phyloP scores from a whole-genome alignment of 2,888 invertebrate species.

The Clivina fossor region DNA sequence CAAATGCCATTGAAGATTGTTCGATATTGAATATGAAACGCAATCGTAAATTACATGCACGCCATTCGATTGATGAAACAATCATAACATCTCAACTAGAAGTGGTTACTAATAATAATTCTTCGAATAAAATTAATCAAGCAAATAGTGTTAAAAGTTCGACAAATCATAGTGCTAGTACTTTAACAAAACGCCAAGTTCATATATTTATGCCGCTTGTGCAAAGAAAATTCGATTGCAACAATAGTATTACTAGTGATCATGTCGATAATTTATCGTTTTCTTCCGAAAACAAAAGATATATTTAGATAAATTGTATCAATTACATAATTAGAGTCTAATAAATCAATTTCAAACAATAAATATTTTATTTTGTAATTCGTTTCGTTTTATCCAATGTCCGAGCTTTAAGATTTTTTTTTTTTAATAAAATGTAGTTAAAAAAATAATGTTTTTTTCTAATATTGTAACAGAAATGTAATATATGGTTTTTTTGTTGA shows the following conservation, averaged over 20 bases:
- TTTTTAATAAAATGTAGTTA: no score
- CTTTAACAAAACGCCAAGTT: slow-evolving; percentile 61
- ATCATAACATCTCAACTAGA: slow-evolving; percentile 22
- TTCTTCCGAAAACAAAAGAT: no score
- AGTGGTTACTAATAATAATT: neutral
- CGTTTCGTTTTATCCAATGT: no score
- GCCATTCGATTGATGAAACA: slow-evolving; percentile 6
- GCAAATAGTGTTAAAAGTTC: slow-evolving; percentile 6
- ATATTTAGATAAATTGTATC: no score
- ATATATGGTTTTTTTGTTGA: no score
- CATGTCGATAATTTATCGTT: slow-evolving; percentile 23
- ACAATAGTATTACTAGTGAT: slow-evolving; percentile 22
- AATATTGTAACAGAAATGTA: no score
- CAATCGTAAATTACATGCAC: neutral
- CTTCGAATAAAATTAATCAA: neutral
- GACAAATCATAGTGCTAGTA: no score
- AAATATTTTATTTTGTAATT: no score
- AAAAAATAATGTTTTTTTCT: no score
- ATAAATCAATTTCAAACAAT: no score
- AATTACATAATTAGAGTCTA: no score
- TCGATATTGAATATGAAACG: slow-evolving; percentile 23
- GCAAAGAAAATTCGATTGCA: slow-evolving; percentile 54
- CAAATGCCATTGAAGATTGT: slow-evolving; percentile 14
- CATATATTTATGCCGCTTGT: slow-evolving; percentile 75
- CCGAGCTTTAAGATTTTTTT: no score